A percentile compares a stretch with the other conserved stretches of the same genome.
These are phyloP conservation scores for Syndactyla subalaris DNA, from an alignment of 2,797 vertebrate genomes.

Conservation along the genomic window DNA sequence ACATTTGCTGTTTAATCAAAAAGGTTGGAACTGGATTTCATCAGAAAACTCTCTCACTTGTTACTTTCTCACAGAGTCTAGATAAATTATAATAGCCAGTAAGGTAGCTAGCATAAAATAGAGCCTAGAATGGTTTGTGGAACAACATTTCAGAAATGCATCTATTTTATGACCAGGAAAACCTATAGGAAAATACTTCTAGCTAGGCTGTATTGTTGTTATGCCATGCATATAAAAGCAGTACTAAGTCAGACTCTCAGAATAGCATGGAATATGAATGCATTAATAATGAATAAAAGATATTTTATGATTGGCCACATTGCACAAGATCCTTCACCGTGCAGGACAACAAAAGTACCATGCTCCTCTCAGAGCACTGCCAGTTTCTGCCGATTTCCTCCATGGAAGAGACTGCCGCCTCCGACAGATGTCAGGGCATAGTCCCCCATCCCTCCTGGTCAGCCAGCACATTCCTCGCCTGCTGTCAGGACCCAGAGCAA, in stretches of 20 bases:
- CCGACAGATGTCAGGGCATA: neutral
- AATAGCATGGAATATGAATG: neutral
- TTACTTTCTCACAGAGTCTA: neutral
- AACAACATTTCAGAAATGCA: neutral
- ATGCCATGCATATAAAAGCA: neutral
- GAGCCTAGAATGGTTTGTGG: neutral
- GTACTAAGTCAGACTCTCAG: neutral
- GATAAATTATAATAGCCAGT: neutral
- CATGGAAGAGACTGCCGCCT: accelerated
- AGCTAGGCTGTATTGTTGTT: neutral
- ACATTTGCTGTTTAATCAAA: neutral
- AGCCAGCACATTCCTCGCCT: accelerated
- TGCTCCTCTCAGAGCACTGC: neutral
- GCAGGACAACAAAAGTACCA: neutral
- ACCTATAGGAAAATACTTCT: neutral
- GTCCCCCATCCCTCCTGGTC: accelerated
- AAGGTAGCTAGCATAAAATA: neutral
- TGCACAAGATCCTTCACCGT: neutral
- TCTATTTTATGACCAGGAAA: neutral
- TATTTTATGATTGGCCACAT: neutral
- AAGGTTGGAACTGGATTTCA: neutral
- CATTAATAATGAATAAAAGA: neutral
- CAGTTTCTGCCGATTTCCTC: neutral
- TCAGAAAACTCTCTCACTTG: neutral
- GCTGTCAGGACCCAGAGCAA: neutral